Evolutionary conservation across 2,113 vertebrate species (phyloP), one percentile per base, ranked within the genome.

Genomic region (Forbesichthys agassizii): DNA sequence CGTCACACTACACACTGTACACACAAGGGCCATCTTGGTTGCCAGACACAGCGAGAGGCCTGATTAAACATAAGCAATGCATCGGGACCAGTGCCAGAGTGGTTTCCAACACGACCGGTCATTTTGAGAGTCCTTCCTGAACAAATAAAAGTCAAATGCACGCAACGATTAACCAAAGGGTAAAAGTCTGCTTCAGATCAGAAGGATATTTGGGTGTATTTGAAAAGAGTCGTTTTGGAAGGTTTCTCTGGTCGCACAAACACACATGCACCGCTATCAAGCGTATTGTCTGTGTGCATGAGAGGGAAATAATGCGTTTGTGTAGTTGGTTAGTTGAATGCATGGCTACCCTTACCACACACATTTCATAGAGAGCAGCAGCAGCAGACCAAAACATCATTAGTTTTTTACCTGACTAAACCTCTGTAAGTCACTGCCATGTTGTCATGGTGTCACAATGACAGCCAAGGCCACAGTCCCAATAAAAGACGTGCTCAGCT

Each of bases 11-110:
- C 48, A 58, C 36, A 68, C 42, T 48, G 49, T 7, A 70, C 20
- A 20, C 61, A 66, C 68, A 56, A 10, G 48, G 53, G 77, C 59
- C 54, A 66, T 62, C 58, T 12, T 61, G 68, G 69, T 77, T 62
- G 73, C 58, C 5, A 51, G 55, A 53, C 55, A 57, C 63, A 48
- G 46, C 60, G 69, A 70, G 61, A 47, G 48, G 57, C 42, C 83
- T 79, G 83, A 82, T 79, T 83, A 84, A 80, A 88, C 75, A 87
- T 66, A 20, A 48, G 66, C 54, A 54, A 72, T 79, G 64, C 74
- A 67, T 81, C 53, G 1, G 33, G 70, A 64, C 68, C 69, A 0
- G 42, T 4, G n/a, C 18, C 58, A 5, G 51, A 13, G 33, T 61
- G 81, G 81, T 86, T 69, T 86, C 27, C 63, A 13, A 53, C 13